Conservation (phyloP, 2,113 vertebrate genomes). For the Montifringilla adamsi region DNA sequence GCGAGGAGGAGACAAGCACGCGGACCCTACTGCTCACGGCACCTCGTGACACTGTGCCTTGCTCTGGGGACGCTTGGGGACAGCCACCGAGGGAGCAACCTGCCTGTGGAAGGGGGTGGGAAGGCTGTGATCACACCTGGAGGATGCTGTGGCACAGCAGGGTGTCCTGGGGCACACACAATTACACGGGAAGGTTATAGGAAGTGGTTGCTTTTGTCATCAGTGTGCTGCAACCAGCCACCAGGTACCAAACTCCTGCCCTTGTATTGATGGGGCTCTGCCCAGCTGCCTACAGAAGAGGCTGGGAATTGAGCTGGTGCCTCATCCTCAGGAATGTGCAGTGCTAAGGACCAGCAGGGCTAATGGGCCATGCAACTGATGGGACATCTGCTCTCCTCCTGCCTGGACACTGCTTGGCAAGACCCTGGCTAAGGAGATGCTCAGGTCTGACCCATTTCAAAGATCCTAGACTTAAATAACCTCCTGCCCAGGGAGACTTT, state of each 20-base stretch:
- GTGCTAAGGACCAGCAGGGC: neutral
- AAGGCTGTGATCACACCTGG: neutral
- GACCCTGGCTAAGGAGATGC: neutral
- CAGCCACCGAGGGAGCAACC: neutral
- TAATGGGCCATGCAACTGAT: neutral
- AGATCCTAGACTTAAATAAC: neutral
- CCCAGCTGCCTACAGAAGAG: neutral
- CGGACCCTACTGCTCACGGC: neutral
- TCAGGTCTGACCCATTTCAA: neutral
- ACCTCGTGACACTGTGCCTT: fast-evolving
- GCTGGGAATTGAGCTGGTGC: neutral
- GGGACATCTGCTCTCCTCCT: neutral
- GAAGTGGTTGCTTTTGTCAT: neutral
- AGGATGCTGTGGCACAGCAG: neutral
- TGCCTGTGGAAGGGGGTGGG: neutral
- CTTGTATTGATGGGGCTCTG: neutral
- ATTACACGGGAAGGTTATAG: fast-evolving
- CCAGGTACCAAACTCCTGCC: neutral
- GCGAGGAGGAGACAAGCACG: neutral
- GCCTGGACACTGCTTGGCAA: neutral
- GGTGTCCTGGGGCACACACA: neutral
- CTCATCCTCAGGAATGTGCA: fast-evolving
- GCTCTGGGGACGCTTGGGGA: neutral
- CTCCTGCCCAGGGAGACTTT: neutral
- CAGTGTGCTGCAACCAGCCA: neutral